A percentile compares a stretch with the other conserved stretches of the same genome.
These are phyloP conservation scores for Mesaphorura yosii DNA, from an alignment of 1,140 invertebrate species.

Conservation along the genomic window DNA sequence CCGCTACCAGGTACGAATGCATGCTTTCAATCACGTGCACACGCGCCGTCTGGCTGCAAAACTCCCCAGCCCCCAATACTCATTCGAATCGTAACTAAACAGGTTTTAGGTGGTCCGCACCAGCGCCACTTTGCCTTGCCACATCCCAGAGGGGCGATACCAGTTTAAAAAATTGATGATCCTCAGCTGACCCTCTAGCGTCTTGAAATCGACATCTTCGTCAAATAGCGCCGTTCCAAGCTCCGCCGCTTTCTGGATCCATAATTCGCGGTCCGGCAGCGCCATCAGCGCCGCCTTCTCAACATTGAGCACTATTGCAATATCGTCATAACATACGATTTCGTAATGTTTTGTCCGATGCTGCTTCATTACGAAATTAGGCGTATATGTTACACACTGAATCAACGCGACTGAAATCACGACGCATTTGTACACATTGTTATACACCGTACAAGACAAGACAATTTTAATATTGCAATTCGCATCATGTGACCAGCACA, in stretches of 20 bases:
- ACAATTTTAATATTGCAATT: too few species aligned
- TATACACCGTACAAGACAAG: too few species aligned
- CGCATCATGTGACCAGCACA: too few species aligned
- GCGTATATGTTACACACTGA: too few species aligned
- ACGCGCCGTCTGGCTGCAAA: too few species aligned
- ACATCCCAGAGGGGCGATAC: not conserved
- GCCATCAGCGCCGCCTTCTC: not conserved
- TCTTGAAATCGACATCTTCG: not conserved
- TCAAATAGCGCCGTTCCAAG: not conserved
- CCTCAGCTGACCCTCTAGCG: not conserved
- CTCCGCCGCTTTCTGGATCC: not conserved
- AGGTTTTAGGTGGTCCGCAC: not conserved
- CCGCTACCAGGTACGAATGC: too few species aligned
- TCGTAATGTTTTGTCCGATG: too few species aligned
- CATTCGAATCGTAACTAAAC: not conserved
- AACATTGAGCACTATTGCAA: not conserved
- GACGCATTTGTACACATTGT: too few species aligned
- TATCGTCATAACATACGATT: too few species aligned
- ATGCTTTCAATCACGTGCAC: too few species aligned
- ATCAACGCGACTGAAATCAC: too few species aligned
- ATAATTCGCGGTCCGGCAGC: not conserved
- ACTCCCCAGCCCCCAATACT: not conserved
- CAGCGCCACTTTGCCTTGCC: not conserved
- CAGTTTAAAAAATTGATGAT: not conserved
- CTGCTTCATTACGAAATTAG: too few species aligned